Evolutionary conservation across 2,113 vertebrate species (phyloP).

Genomic region (Hypocryptadius cinnamomeus): DNA sequence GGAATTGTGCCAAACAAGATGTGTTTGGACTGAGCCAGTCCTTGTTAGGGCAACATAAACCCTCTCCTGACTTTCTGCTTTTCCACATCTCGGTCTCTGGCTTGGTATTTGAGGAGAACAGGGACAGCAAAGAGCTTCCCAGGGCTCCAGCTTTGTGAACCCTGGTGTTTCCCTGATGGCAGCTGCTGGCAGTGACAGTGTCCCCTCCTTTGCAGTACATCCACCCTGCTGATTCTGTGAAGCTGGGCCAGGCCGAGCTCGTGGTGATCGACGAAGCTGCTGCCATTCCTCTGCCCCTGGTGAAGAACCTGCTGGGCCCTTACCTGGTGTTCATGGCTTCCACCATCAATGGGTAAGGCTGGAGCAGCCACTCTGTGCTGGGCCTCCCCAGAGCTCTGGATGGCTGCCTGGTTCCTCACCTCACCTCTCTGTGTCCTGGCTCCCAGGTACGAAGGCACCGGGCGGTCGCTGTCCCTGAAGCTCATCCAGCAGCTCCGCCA

Average conservation of each 20-base stretch:
- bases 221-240: conserved; percentile 90
- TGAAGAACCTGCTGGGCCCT: conserved; percentile 90
- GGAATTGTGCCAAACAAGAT: neutral
- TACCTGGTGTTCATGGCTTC: conserved; percentile 98
- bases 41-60: neutral
- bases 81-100: neutral
- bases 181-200: neutral
- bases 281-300: conserved; percentile 91
- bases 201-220: conserved; percentile 78
- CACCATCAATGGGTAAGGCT: conserved; percentile 90
- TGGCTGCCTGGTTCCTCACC: neutral
- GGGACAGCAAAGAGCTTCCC: neutral
- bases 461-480: conserved; percentile 93
- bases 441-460: conserved; percentile 91
- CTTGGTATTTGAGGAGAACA: neutral
- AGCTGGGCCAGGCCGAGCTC: conserved; percentile 94
- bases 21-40: neutral
- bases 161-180: neutral
- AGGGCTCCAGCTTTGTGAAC: neutral
- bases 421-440: neutral
- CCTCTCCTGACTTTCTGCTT: neutral
- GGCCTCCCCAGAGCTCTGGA: neutral
- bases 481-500: conserved; percentile 94
- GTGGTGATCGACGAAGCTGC: conserved; percentile 96
- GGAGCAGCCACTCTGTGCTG: neutral